Percentiles rank a stretch among this genome's conserved stretches.
Evolutionary conservation across 2,888 invertebrate species (phyloP).

Genomic region (Rhaphigaster nebulosa): DNA sequence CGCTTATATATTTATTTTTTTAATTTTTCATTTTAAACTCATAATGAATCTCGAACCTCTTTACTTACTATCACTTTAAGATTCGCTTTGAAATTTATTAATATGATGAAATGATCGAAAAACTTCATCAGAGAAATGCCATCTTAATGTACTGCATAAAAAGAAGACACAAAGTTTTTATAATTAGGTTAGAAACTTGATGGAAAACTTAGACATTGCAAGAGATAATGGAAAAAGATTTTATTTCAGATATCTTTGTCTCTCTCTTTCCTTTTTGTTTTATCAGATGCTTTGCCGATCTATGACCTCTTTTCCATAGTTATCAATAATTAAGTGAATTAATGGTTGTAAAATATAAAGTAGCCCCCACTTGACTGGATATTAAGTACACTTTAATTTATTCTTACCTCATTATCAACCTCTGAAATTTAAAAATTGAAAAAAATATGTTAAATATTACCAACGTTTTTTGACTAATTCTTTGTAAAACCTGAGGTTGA

Average conservation of each 20-base stretch:
- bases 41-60: background rate
- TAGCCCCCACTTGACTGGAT: background rate
- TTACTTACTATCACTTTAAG: background rate
- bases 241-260: conserved; percentile 33
- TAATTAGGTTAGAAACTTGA: conserved; percentile 25
- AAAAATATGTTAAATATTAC: no score
- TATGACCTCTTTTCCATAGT: background rate
- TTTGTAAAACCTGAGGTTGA: no score
- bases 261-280: background rate
- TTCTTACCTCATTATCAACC: background rate
- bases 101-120: background rate
- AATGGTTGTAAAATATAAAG: background rate
- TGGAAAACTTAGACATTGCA: conserved; percentile 26
- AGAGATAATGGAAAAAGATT: conserved; percentile 18
- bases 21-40: background rate
- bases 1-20: no score
- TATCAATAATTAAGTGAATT: background rate
- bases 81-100: background rate
- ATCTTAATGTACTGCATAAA: background rate
- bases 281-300: background rate
- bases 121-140: background rate
- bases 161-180: background rate
- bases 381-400: background rate
- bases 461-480: no score
- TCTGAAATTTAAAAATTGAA: background rate